These are phyloP conservation scores for Proctacanthus coquilletti DNA, from an alignment of 1,140 invertebrate species.

Conservation along the genomic window DNA sequence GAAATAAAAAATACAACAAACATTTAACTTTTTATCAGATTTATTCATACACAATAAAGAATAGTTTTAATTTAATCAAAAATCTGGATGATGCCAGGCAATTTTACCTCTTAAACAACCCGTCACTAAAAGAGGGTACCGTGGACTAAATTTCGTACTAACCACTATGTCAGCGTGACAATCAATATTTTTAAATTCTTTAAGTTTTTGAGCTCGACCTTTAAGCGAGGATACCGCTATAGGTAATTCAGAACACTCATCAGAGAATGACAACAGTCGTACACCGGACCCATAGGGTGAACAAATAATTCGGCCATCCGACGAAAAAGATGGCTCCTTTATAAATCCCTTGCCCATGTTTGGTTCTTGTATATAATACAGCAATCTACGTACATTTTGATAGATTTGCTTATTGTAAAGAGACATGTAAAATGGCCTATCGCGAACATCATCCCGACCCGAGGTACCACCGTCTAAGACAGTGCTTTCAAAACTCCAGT, in stretches of 20 bases:
- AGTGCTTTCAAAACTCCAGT: not conserved
- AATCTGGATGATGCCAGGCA: conserved; percentile 72
- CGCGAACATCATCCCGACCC: not conserved
- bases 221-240: conserved; percentile 41
- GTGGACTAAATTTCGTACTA: conserved; percentile 79
- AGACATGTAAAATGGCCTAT: not conserved
- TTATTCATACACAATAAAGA: too few relatives aligned
- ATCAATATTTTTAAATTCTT: conserved; percentile 49
- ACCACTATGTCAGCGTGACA: conserved; percentile 75
- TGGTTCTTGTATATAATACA: conserved; percentile 73
- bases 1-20: too few relatives aligned
- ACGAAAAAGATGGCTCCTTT: conserved; percentile 76
- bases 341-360: conserved; percentile 78
- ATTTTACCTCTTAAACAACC: conserved; percentile 77
- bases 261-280: conserved; percentile 62
- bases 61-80: too few relatives aligned
- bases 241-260: conserved; percentile 61
- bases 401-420: conserved; percentile 33
- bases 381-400: conserved; percentile 59
- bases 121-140: conserved; percentile 68
- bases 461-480: not conserved
- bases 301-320: conserved; percentile 74
- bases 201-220: conserved; percentile 28
- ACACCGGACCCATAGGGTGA: conserved; percentile 78
- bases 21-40: too few relatives aligned